These are phyloP conservation scores for Gonocerus acuteangulatus DNA, from an alignment of 2,888 invertebrate species.

Conservation along the genomic window DNA sequence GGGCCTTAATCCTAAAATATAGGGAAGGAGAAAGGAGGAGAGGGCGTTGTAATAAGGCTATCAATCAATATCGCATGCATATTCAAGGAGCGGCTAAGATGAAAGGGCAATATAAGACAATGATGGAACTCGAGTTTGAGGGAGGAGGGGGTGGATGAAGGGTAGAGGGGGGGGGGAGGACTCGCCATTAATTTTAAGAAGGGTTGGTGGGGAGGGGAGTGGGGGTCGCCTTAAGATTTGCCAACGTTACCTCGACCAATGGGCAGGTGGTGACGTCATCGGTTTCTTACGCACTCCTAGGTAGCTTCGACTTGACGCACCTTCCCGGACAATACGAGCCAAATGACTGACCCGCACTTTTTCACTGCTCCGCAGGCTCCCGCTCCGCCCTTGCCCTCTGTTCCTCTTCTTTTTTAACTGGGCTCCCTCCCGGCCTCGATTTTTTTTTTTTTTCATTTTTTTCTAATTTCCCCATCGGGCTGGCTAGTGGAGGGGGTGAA, in stretches of 20 bases:
- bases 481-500: background rate
- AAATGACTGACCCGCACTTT: slow-evolving; percentile 24
- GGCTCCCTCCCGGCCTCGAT: background rate
- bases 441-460: slow-evolving; percentile 17
- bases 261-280: slow-evolving; percentile 23
- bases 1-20: background rate
- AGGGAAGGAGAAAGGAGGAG: too few relatives aligned
- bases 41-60: slow-evolving; percentile 9
- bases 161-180: slow-evolving; percentile 8
- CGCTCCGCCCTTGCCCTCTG: background rate
- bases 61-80: slow-evolving; percentile 24
- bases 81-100: slow-evolving; percentile 15
- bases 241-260: slow-evolving; percentile 24
- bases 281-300: slow-evolving; percentile 2
- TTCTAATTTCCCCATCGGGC: slow-evolving; percentile 1
- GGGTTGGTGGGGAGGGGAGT: background rate
- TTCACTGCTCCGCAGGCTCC: background rate
- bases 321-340: slow-evolving; percentile 14
- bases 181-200: slow-evolving; percentile 21
- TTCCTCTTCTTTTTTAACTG: slow-evolving; percentile 18
- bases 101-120: slow-evolving; percentile 19
- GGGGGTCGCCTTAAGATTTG: slow-evolving; percentile 24
- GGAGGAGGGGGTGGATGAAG: background rate
- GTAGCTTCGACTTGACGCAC: too few relatives aligned
- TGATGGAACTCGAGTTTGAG: background rate